These are phyloP conservation scores for Diplodus sargus DNA, from an alignment of 2,797 vertebrate species.

Conservation along the genomic window DNA sequence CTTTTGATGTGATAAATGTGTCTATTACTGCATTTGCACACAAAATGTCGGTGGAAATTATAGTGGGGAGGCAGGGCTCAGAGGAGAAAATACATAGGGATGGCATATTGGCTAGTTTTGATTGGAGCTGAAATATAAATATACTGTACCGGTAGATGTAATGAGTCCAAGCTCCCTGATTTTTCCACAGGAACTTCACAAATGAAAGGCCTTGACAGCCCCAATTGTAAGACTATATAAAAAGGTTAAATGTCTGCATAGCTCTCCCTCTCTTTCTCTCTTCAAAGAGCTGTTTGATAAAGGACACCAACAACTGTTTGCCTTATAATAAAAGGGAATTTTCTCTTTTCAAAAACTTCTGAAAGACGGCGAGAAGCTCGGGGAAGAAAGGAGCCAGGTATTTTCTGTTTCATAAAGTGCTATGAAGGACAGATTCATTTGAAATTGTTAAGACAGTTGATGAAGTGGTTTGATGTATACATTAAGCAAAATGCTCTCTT, in stretches of 20 bases:
- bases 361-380: conserved; percentile 46
- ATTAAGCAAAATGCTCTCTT: conserved; percentile 21
- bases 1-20: conserved; percentile 99
- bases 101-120: conserved; percentile 95
- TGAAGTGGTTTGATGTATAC: conserved; percentile 39
- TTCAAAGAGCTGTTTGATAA: conserved; percentile 73
- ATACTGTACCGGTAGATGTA: conserved; percentile 79
- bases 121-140: conserved; percentile 92
- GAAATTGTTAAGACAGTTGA: conserved; percentile 34
- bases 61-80: conserved; percentile 92
- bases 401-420: conserved; percentile 44
- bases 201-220: conserved; percentile 82
- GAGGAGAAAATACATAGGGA: conserved; percentile 92
- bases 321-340: conserved; percentile 67
- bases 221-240: conserved; percentile 83
- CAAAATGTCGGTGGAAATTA: conserved; percentile 98
- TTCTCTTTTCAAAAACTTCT: conserved; percentile 68
- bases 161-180: conserved; percentile 81
- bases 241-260: conserved; percentile 82
- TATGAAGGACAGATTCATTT: conserved; percentile 54
- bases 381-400: conserved; percentile 32
- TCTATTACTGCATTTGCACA: conserved; percentile 98
- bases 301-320: conserved; percentile 78
- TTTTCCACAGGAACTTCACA: conserved; percentile 80
- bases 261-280: conserved; percentile 57